Base-by-base conservation (phyloP, 2,888 invertebrate species). In the Amphipoea oculea region DNA sequence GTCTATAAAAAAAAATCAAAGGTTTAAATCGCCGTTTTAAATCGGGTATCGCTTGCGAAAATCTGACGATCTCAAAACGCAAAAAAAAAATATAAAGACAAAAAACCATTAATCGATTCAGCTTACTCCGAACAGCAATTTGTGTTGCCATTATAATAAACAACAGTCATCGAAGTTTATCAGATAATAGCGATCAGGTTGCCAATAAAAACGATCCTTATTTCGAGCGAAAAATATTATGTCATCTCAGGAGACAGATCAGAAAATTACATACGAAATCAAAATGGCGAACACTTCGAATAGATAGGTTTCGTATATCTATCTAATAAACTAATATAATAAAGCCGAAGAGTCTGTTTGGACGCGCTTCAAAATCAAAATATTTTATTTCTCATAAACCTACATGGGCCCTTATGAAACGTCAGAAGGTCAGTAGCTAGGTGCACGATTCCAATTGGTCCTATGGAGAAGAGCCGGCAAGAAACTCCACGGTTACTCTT, bases 121-220 rank as follows among this genome's bases (percentile, higher is more conserved):
- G 54, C 85, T 85, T 60, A 83, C 48, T 40, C 63, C 63, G 40
- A 75, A 74, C 65, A 67, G 70, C 40, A 81, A 83, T 85, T 85
- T 85, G 85, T 71, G 69, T 45, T 67, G 82, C 57, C 82, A 85
- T 83, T 81, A 83, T 62, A 76, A 72, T 83, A 83, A 83, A 83
- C 76, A 72, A 85, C 60, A 76, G 86, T 63, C 76, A 86, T 81
- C 72, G 68, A 76, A 81, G 40, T 65, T 83, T 85, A 83, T 85
- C 83, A 85, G 83, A 85, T 83, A 82, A 81, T 71, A 75, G 75
- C 82, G 65, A 85, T 85, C 76, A 73, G 54, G 68, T 85, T 83
- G 57, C 86, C 76, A 76, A 81, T 83, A 85, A 81, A 69, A 83
- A 20, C 68, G 51, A 73, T 36, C 65, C 81, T 48, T 65, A 76